These are phyloP conservation scores for Fabriciana adippe DNA, from an alignment of 2,888 invertebrate genomes.

Conservation along the genomic window DNA sequence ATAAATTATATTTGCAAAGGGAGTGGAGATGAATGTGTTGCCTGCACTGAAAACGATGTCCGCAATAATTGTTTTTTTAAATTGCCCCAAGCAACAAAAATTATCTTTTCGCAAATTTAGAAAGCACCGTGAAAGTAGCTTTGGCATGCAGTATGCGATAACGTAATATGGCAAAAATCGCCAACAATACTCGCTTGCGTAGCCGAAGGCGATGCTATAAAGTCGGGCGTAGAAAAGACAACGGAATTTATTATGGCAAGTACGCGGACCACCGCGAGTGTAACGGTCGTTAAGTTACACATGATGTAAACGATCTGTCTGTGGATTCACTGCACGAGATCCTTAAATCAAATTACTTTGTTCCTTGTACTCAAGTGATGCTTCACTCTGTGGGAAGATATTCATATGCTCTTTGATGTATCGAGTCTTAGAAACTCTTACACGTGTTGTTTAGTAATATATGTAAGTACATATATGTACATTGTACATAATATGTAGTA, in stretches of 20 bases:
- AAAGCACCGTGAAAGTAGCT: constrained; percentile 68
- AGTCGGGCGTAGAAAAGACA: constrained; percentile 34
- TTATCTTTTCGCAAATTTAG: constrained; percentile 70
- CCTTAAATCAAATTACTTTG: constrained; percentile 26
- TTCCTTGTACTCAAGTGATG: constrained; percentile 23
- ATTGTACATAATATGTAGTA: too few species aligned
- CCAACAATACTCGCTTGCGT: constrained; percentile 54
- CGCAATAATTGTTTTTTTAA: constrained; percentile 21
- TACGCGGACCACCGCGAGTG: constrained; percentile 29
- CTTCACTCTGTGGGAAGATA: constrained; percentile 3
- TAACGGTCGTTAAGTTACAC: constrained; percentile 30
- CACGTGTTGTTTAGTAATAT: too few species aligned
- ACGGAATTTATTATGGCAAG: constrained; percentile 34
- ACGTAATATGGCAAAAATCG: constrained; percentile 68
- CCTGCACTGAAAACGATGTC: constrained; percentile 14
- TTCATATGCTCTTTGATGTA: background rate
- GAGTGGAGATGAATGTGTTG: background rate
- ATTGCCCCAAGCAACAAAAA: constrained; percentile 40
- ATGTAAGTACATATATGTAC: too few species aligned
- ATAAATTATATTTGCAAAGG: constrained; percentile 1
- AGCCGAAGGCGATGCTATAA: constrained; percentile 49
- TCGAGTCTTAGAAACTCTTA: too few species aligned
- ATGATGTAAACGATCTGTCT: constrained; percentile 35
- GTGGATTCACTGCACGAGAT: constrained; percentile 27
- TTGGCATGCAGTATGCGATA: constrained; percentile 58